Conservation (phyloP, 2,888 invertebrate genomes). For the Patella depressa region DNA sequence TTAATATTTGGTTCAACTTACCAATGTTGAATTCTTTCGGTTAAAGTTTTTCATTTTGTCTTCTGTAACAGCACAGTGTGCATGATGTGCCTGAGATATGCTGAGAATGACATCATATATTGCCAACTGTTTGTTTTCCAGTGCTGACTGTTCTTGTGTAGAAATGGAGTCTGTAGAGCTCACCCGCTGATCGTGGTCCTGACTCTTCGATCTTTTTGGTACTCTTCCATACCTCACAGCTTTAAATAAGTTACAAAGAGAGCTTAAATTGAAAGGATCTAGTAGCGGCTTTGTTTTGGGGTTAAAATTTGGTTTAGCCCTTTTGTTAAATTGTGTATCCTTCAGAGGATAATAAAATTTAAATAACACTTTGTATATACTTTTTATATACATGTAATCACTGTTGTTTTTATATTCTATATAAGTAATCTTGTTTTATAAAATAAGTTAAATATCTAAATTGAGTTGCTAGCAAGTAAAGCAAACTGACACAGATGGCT, state of each 20-base stretch:
- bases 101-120: slow-evolving; percentile 85
- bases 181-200: slow-evolving; percentile 74
- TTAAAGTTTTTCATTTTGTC: slow-evolving; percentile 82
- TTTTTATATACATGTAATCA: no score
- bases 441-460: no score
- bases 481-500: no score
- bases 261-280: no score
- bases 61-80: slow-evolving; percentile 89
- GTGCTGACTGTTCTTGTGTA: slow-evolving; percentile 53
- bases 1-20: slow-evolving; percentile 49
- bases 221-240: slow-evolving; percentile 95
- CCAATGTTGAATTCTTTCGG: slow-evolving; percentile 80
- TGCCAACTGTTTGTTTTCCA: slow-evolving; percentile 75
- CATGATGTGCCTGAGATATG: slow-evolving; percentile 86
- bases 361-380: no score
- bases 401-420: no score
- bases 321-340: no score
- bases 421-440: no score
- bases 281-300: no score
- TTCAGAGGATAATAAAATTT: no score
- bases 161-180: slow-evolving; percentile 54
- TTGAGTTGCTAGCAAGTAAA: no score
- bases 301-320: no score
- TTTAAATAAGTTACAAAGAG: slow-evolving; percentile 28
- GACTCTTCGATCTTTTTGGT: slow-evolving; percentile 91